Conservation (phyloP, 2,888 invertebrate genomes). For the Coremacera marginata region DNA sequence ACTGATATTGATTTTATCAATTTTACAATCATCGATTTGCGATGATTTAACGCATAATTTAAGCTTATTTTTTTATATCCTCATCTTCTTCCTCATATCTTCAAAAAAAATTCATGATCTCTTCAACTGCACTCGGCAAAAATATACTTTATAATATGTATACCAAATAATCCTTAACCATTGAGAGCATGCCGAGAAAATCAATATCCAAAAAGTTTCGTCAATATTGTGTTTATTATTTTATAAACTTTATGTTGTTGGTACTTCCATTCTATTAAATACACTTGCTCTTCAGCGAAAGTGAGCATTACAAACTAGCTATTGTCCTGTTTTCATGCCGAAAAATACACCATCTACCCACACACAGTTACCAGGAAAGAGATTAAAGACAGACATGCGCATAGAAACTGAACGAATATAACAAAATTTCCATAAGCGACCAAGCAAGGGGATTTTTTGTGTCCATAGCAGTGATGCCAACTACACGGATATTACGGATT, state of each 20-base stretch:
- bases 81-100: too few relatives aligned
- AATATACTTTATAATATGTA: not conserved
- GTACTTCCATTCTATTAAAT: not conserved
- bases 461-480: too few relatives aligned
- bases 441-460: too few relatives aligned
- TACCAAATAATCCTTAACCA: not conserved
- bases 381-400: not conserved
- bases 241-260: slow-evolving; percentile 1
- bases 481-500: too few relatives aligned
- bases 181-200: slow-evolving; percentile 17
- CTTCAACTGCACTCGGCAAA: not conserved
- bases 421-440: not conserved
- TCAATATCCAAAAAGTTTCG: slow-evolving; percentile 40
- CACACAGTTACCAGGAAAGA: not conserved
- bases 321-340: not conserved
- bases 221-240: slow-evolving; percentile 36
- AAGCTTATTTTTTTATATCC: too few relatives aligned
- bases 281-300: too few relatives aligned
- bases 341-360: not conserved
- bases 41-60: not conserved
- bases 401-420: not conserved
- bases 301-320: too few relatives aligned
- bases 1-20: too few relatives aligned
- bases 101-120: not conserved
- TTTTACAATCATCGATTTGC: too few relatives aligned